These are phyloP conservation scores for Dolomedes plantarius DNA, from an alignment of 2,888 invertebrate species.

Conservation along the genomic window DNA sequence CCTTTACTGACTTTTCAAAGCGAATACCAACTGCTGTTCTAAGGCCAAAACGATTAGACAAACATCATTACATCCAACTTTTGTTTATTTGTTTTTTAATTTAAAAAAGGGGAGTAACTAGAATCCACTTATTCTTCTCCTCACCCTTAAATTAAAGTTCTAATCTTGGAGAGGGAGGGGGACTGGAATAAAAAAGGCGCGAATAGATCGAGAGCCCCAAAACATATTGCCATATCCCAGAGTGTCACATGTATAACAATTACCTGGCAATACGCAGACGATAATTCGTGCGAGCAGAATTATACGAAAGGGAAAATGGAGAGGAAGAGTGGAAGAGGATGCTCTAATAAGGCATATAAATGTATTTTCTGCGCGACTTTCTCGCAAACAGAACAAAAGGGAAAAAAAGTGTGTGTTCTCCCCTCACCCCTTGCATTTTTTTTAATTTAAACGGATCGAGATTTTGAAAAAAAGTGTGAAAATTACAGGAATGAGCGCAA, in stretches of 20 bases:
- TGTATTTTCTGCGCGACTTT: conserved; percentile 64
- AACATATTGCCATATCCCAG: conserved; percentile 58
- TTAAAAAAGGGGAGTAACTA: conserved; percentile 23
- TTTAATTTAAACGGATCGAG: conserved; percentile 66
- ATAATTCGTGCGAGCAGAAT: conserved; percentile 51
- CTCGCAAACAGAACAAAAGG: conserved; percentile 23
- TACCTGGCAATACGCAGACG: conserved; percentile 65
- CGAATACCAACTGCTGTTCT: neutral
- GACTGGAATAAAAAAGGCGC: conserved; percentile 37
- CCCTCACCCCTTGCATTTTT: conserved; percentile 10
- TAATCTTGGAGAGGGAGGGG: conserved; percentile 30
- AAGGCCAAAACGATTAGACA: conserved; percentile 32
- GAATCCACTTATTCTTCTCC: conserved; percentile 16
- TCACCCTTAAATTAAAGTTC: conserved; percentile 57
- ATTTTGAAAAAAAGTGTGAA: conserved; percentile 37
- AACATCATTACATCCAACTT: conserved; percentile 18
- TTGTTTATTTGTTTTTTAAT: conserved; percentile 1
- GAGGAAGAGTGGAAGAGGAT: conserved; percentile 6
- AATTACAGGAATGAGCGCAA: conserved; percentile 53
- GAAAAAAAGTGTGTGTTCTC: conserved; percentile 35
- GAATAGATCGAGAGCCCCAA: conserved; percentile 37
- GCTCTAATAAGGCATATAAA: conserved; percentile 69
- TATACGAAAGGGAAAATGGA: neutral
- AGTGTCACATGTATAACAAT: conserved; percentile 69
- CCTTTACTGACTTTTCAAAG: neutral